Evolutionary conservation across 2,888 invertebrate genomes (phyloP), one percentile per base, ranked within the genome.

Genomic region (Drosophila quinaria): DNA sequence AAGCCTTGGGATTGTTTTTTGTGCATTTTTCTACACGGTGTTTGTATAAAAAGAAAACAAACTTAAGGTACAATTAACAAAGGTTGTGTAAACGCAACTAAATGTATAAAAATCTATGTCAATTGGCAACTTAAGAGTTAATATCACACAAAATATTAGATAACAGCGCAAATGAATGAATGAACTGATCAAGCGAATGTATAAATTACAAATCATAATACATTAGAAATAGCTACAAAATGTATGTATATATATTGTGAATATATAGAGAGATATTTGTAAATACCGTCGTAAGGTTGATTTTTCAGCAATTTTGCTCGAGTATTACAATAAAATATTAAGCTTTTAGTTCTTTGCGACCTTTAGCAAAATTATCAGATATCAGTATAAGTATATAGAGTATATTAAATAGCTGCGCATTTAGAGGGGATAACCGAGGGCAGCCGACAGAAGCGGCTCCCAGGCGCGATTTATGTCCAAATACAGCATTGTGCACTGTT

Each of bases 371-470:
- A 72, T 64, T 60, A 46, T 59, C 61, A 35, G 44, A 64, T 75
- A 61, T 29, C 29, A 8, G 29, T 81, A 51, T 70, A 31, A 5
- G 11, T 33, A 37, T 44, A 55, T 60, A 62, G 56, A 65, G 68
- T 63, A 72, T 74, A 68, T 74, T 52, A 13, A 31, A 22, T 46
- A 68, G 39, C 39, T 51, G 61, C 50, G 22, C 49, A 35, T 44
- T 91, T 89, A 91, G 69, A 89, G 81, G 4, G 92, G 91, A 85
- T 91, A 92, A 4, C 92, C 92, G 37, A 93, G 80, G 9, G 93
- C 93, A 25, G 93, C 92, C n/a, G 92, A 90, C 35, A 93, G 75
- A 29, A 93, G 74, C 3, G 92, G 92, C 63, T 93, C 92, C 93
- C 93, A 93, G 17, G 92, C 91, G 22, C 92, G 90, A 85, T 92